A percentile compares a stretch with the other conserved stretches of the same genome.
These are phyloP conservation scores for Stenolophus ochropezus DNA, from an alignment of 2,888 invertebrate genomes.

Conservation along the genomic window DNA sequence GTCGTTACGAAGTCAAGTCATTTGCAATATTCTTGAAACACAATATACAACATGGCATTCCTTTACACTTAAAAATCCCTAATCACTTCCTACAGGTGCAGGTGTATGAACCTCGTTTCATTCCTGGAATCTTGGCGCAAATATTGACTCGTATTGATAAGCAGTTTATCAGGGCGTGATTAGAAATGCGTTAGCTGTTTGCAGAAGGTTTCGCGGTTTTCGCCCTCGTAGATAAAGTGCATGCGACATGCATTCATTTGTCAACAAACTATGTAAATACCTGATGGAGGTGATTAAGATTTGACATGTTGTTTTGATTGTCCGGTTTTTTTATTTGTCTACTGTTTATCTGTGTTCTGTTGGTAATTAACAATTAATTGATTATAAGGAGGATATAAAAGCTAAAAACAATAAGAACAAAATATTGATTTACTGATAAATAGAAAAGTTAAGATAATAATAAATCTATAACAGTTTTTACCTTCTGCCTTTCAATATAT, in stretches of 20 bases:
- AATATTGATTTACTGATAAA: no score
- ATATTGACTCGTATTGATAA: conserved; percentile 44
- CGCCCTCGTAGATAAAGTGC: neutral
- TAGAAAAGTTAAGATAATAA: no score
- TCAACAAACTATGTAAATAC: neutral
- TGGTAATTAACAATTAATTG: neutral
- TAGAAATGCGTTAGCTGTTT: conserved; percentile 3
- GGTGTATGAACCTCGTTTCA: neutral
- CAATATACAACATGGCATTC: no score
- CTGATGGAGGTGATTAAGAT: neutral
- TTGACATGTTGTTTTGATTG: neutral
- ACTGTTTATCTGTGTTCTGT: neutral
- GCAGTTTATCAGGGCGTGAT: conserved; percentile 47
- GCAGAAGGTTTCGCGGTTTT: neutral
- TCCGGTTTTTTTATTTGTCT: neutral
- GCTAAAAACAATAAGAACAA: no score
- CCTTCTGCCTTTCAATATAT: no score
- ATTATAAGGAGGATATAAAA: neutral
- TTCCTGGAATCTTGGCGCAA: conserved; percentile 3
- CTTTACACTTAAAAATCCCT: neutral
- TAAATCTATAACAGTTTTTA: no score
- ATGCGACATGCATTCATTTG: neutral
- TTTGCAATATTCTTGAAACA: no score
- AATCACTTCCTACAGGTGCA: conserved; percentile 10
- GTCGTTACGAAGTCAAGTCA: no score